A percentile compares a stretch with the other conserved stretches of the same genome.
phyloP scores from a whole-genome alignment of 2,888 invertebrate species.

The Druceiella hillmani region DNA sequence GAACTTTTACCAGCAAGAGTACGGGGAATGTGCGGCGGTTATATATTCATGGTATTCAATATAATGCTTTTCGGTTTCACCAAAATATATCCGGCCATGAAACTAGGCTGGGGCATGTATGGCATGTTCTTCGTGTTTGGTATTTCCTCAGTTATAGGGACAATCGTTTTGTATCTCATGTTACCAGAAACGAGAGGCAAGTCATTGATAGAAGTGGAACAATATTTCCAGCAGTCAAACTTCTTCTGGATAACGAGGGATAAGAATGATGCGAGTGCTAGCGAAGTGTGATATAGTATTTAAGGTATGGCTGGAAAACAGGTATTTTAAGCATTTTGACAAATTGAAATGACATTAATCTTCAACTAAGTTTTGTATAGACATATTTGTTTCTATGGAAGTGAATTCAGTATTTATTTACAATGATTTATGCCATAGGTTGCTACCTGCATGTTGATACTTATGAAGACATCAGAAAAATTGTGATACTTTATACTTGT shows the following conservation, averaged over 20 bases:
- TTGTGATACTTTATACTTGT: too few species aligned
- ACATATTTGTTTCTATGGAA: too few species aligned
- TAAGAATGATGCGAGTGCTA: too few species aligned
- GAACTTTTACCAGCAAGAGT: conserved; percentile 70
- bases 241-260: conserved; percentile 55
- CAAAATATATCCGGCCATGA: conserved; percentile 64
- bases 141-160: conserved; percentile 54
- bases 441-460: too few species aligned
- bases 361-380: too few species aligned
- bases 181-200: conserved; percentile 72
- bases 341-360: too few species aligned
- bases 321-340: too few species aligned
- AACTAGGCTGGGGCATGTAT: conserved; percentile 52
- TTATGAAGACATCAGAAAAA: too few species aligned
- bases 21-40: conserved; percentile 67
- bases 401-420: too few species aligned
- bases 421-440: too few species aligned
- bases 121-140: conserved; percentile 71
- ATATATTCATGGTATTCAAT: conserved; percentile 68
- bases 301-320: too few species aligned
- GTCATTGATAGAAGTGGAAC: conserved; percentile 67
- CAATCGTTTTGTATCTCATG: conserved; percentile 60
- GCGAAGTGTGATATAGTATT: too few species aligned
- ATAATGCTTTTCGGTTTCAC: conserved; percentile 61
- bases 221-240: conserved; percentile 66